Evolutionary conservation across 2,113 vertebrate genomes (phyloP).

Genomic region (Colistium nudipinnis): DNA sequence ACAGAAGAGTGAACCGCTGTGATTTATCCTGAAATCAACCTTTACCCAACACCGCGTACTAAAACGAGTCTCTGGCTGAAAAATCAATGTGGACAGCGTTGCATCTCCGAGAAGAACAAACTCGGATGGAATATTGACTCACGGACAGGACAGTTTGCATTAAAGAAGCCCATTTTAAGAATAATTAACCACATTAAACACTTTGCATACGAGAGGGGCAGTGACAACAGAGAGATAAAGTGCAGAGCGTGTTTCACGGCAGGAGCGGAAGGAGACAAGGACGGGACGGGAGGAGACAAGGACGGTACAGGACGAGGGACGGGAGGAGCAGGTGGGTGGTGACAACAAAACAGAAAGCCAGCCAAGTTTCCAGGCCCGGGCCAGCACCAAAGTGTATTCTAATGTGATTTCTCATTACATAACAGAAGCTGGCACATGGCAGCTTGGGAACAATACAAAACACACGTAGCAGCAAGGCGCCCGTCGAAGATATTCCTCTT

Average conservation of each 20-base stretch:
- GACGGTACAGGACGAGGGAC: too few species aligned
- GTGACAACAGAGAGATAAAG: too few species aligned
- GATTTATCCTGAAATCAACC: not conserved
- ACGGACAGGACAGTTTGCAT: too few species aligned
- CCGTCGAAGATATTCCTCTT: conserved; percentile 19
- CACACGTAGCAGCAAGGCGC: conserved; percentile 1
- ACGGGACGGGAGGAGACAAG: conserved; percentile 34
- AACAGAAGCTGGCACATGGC: conserved; percentile 61
- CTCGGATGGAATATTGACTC: too few species aligned
- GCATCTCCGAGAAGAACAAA: too few species aligned
- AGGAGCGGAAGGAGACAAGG: conserved; percentile 16
- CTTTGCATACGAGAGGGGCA: too few species aligned
- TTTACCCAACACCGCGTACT: not conserved
- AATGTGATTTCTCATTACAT: conserved; percentile 75
- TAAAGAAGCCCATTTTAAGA: not conserved
- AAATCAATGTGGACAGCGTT: not conserved
- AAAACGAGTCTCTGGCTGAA: not conserved
- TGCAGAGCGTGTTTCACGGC: too few species aligned
- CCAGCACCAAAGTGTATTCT: conserved; percentile 51
- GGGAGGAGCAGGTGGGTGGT: conserved; percentile 49
- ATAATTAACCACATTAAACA: too few species aligned
- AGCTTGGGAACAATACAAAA: conserved; percentile 23
- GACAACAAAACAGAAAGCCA: conserved; percentile 54
- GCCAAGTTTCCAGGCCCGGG: conserved; percentile 36
- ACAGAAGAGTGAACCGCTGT: not conserved